Evolutionary conservation across 1,140 invertebrate genomes (phyloP).

Genomic region (Penaeus chinensis): DNA sequence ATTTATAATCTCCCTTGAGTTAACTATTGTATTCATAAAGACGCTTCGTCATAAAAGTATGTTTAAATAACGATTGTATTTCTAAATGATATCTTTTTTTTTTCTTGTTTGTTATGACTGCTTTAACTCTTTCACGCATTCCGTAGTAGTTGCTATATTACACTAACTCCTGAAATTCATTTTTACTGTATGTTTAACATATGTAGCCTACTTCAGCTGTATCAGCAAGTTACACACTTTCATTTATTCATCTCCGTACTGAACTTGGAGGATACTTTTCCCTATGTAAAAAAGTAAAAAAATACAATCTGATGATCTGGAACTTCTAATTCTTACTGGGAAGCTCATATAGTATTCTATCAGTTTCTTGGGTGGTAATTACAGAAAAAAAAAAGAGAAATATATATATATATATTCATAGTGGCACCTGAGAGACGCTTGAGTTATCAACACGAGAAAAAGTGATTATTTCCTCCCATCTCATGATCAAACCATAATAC

Average conservation of each 20-base stretch:
- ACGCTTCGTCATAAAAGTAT: too few relatives aligned
- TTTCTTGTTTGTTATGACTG: too few relatives aligned
- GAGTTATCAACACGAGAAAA: neutral
- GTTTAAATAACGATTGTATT: too few relatives aligned
- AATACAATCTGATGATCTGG: constrained; percentile 43
- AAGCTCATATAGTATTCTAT: constrained; percentile 15
- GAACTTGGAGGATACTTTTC: constrained; percentile 14
- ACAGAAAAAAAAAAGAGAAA: neutral
- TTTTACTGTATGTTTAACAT: too few relatives aligned
- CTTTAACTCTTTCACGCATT: too few relatives aligned
- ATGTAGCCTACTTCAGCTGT: too few relatives aligned
- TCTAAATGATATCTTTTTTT: too few relatives aligned
- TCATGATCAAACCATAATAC: constrained; percentile 5
- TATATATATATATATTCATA: neutral
- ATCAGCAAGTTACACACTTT: neutral
- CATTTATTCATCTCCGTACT: constrained; percentile 3
- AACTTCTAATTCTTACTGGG: constrained; percentile 24
- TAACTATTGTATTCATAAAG: too few relatives aligned
- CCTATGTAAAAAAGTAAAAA: constrained; percentile 52
- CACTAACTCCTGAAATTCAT: too few relatives aligned
- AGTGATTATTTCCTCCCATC: neutral
- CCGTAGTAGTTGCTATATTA: too few relatives aligned
- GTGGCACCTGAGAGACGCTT: constrained; percentile 36
- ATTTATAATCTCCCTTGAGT: too few relatives aligned
- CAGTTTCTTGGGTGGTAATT: constrained; percentile 4